These are phyloP conservation scores for Dreissena rostriformis DNA, from an alignment of 1,140 invertebrate species.

Conservation along the genomic window DNA sequence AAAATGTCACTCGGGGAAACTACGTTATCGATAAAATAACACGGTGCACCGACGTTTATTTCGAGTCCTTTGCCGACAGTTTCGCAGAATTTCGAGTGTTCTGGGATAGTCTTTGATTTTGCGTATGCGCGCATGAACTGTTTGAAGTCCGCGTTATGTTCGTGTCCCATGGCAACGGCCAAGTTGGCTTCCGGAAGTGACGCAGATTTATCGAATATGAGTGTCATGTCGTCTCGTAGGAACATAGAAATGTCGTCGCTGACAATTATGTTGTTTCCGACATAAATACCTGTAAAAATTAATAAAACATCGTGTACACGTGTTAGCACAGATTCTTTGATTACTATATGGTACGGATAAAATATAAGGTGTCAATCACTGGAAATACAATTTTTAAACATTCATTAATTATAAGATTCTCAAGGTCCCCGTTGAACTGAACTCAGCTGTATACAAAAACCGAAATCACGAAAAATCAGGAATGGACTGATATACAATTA, in stretches of 20 bases:
- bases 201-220: constrained; percentile 8
- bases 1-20: constrained; percentile 57
- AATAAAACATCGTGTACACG: too few relatives aligned
- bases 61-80: constrained; percentile 1
- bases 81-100: constrained; percentile 23
- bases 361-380: too few relatives aligned
- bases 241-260: constrained; percentile 49
- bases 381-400: too few relatives aligned
- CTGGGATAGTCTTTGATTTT: constrained; percentile 22
- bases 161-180: constrained; percentile 42
- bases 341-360: too few relatives aligned
- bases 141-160: constrained; percentile 36
- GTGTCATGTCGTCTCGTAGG: constrained; percentile 47
- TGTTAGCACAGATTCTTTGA: too few relatives aligned
- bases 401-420: too few relatives aligned
- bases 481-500: too few relatives aligned
- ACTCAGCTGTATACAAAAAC: too few relatives aligned
- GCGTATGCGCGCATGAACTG: constrained; percentile 40
- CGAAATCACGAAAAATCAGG: too few relatives aligned
- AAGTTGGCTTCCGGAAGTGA: neutral
- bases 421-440: too few relatives aligned
- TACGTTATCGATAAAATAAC: constrained; percentile 6
- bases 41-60: neutral
- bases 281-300: constrained; percentile 57
- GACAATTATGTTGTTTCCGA: constrained; percentile 61